Percentiles rank a stretch among this genome's conserved stretches.
Evolutionary conservation across 2,888 invertebrate genomes (phyloP).

Genomic region (Lymantria monacha): DNA sequence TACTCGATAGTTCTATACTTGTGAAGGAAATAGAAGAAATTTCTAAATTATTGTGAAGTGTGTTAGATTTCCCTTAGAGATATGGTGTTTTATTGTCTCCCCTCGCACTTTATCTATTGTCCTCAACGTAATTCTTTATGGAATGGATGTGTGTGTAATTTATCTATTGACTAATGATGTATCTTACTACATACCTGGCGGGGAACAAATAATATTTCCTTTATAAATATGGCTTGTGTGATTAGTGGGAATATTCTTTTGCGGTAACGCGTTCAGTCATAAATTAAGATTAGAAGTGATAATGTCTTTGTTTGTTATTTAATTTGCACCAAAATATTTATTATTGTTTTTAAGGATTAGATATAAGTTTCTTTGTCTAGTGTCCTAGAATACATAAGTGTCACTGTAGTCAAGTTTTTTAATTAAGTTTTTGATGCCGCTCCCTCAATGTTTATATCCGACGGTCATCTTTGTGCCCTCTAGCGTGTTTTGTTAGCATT

Average conservation of each 20-base stretch:
- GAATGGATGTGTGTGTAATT: constrained; percentile 69
- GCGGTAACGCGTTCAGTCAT: constrained; percentile 71
- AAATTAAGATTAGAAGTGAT: constrained; percentile 57
- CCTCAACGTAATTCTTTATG: constrained; percentile 71
- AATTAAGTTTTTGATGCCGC: constrained; percentile 74
- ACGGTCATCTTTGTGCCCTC: constrained; percentile 32
- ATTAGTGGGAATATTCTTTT: constrained; percentile 68
- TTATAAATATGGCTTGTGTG: constrained; percentile 73
- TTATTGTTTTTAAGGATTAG: constrained; percentile 70
- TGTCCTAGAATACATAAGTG: constrained; percentile 76
- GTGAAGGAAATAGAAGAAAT: constrained; percentile 29
- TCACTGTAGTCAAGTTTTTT: constrained; percentile 74
- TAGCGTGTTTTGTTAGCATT: constrained; percentile 35
- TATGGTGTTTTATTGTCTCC: constrained; percentile 57
- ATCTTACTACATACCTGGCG: constrained; percentile 36
- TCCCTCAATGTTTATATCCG: constrained; percentile 51
- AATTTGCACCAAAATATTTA: constrained; percentile 76
- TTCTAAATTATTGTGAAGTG: constrained; percentile 60
- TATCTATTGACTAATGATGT: constrained; percentile 30
- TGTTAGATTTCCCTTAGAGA: constrained; percentile 62
- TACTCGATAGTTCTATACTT: constrained; percentile 9
- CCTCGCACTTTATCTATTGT: constrained; percentile 62
- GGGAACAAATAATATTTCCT: constrained; percentile 35
- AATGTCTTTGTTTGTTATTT: constrained; percentile 53
- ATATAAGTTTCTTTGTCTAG: constrained; percentile 75